Evolutionary conservation across 2,888 invertebrate species (phyloP).

Genomic region (Noctua pronuba): DNA sequence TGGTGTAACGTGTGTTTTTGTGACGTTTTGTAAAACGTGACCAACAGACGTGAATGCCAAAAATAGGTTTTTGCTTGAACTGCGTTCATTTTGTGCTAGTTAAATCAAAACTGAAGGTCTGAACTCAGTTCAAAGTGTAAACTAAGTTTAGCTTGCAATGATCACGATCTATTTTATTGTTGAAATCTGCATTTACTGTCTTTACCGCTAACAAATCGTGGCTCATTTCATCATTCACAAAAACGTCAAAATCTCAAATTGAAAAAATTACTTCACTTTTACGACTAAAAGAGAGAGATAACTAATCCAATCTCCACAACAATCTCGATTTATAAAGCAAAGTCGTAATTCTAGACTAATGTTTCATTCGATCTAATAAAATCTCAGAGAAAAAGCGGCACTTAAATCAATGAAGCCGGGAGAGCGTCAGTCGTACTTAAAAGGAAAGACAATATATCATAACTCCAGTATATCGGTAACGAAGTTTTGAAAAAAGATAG

Average conservation of each 20-base stretch:
- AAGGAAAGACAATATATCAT: slow-evolving; percentile 56
- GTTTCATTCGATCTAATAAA: slow-evolving; percentile 38
- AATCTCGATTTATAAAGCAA: slow-evolving; percentile 43
- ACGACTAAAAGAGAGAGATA: slow-evolving; percentile 22
- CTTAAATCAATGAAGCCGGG: slow-evolving; percentile 54
- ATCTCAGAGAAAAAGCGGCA: slow-evolving; percentile 32
- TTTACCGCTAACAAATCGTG: too few relatives aligned
- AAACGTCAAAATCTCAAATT: not conserved
- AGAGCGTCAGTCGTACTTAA: slow-evolving; percentile 46
- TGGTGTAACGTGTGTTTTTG: too few relatives aligned
- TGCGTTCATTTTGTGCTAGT: not conserved
- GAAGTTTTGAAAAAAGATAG: slow-evolving; percentile 56
- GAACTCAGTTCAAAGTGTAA: not conserved
- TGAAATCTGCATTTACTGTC: too few relatives aligned
- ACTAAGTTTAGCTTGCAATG: not conserved
- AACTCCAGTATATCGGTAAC: slow-evolving; percentile 53
- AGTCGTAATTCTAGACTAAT: slow-evolving; percentile 40
- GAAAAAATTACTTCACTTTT: slow-evolving; percentile 11
- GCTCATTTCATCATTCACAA: too few relatives aligned
- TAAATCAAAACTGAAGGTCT: not conserved
- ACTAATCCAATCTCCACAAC: slow-evolving; percentile 40
- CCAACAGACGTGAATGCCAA: not conserved
- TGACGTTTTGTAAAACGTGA: not conserved
- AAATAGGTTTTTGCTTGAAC: not conserved
- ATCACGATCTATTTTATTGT: not conserved